Evolutionary conservation across 2,888 invertebrate genomes (phyloP), one percentile per base, ranked within the genome.

Genomic region (Odontothrips loti): DNA sequence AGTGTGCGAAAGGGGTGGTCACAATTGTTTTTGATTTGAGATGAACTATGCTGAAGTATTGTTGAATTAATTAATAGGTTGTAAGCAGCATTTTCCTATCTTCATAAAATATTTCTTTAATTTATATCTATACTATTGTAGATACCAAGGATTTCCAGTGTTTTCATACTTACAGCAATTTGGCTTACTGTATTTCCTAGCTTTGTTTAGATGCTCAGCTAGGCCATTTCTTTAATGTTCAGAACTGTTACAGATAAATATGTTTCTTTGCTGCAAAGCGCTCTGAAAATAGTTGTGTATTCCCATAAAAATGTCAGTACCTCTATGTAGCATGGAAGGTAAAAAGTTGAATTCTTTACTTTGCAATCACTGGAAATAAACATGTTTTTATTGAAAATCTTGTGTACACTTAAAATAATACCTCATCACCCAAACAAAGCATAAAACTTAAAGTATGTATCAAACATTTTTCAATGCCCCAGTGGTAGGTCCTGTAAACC

Each of bases 61-160:
- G 68, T 75, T 75, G 68, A 27, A 23, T 15, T 23, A 27, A 68
- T 20, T 68, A 11, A 23, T 75, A 75, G 68, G 27, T 75, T 27
- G 68, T 75, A 75, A 75, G 68, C 68, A 1, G 68, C 68, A 75
- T 75, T 75, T 75, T 75, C 68, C 23, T 75, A 75, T 75, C 68
- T 75, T 75, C 68, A 75, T 75, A 75, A 75, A 75, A 75, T 75
- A 75, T 75, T 75, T 75, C 68, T 75, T 27, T 75, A 75, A 75
- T 75, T 75, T 75, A 75, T 75, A 75, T 75, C 23, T 27, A 75
- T 75, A 75, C 12, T 75, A 75, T 10, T 75, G 68, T 75, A 75
- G 68, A 12, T 75, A 27, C 68, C n/a, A 27, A 75, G 12, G 9
- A 12, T 75, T 75, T 75, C 68, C 68, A 75, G 68, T 75, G 68